A percentile compares a stretch with the other conserved stretches of the same genome.
Conservation (phyloP, 2,113 vertebrate species). For the Spea bombifrons region DNA sequence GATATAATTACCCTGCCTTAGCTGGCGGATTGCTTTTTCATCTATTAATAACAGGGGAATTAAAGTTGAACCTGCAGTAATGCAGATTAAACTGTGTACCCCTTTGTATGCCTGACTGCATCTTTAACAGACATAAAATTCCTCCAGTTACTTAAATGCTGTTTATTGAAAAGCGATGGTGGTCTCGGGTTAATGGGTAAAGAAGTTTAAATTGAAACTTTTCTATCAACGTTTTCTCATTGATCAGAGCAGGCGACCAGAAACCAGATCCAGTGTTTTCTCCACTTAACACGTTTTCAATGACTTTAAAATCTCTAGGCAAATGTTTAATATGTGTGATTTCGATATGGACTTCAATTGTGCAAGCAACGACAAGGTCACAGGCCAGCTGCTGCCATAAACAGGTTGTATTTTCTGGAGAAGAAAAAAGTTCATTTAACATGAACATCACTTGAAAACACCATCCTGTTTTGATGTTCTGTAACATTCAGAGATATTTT, state of each 20-base stretch:
- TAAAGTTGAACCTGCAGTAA: conserved; percentile 74
- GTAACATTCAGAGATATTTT: too few relatives aligned
- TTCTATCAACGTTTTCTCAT: conserved; percentile 50
- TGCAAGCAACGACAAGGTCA: neutral
- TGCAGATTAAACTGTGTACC: conserved; percentile 72
- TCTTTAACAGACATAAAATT: conserved; percentile 73
- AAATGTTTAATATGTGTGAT: neutral
- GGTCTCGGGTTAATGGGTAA: conserved; percentile 68
- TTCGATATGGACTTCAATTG: neutral
- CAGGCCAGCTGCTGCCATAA: too few relatives aligned
- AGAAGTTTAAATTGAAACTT: conserved; percentile 61
- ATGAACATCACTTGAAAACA: too few relatives aligned
- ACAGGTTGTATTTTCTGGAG: too few relatives aligned
- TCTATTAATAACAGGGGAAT: conserved; percentile 80
- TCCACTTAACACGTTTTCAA: neutral
- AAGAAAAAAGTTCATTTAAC: too few relatives aligned
- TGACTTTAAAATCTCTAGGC: neutral
- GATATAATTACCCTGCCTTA: conserved; percentile 71
- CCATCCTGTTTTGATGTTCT: too few relatives aligned
- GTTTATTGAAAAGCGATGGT: conserved; percentile 62
- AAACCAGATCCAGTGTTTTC: conserved; percentile 29
- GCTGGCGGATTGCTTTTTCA: conserved; percentile 69
- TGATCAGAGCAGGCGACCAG: conserved; percentile 55
- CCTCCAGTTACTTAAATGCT: conserved; percentile 67
- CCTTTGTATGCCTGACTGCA: conserved; percentile 72